phyloP scores from a whole-genome alignment of 1,140 invertebrate species.

The Tachypleus tridentatus region DNA sequence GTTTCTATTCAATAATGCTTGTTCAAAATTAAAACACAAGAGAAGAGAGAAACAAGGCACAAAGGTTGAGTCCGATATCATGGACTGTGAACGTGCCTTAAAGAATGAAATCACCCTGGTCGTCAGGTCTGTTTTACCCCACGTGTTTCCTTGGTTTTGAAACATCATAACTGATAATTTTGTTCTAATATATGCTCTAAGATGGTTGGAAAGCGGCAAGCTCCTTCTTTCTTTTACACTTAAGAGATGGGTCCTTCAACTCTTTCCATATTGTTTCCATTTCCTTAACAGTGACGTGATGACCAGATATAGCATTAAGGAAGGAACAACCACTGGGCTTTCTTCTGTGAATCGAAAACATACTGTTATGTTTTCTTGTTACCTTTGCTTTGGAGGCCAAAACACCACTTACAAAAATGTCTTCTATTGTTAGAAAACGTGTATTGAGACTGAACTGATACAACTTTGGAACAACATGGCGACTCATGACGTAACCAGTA shows the following conservation, averaged over 20 bases:
- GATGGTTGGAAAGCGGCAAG: too few relatives aligned
- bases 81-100: too few relatives aligned
- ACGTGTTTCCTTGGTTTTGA: too few relatives aligned
- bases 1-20: too few relatives aligned
- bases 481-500: conserved; percentile 64
- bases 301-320: conserved; percentile 12
- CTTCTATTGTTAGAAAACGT: conserved; percentile 36
- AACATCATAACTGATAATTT: too few relatives aligned
- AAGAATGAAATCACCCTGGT: too few relatives aligned
- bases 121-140: too few relatives aligned
- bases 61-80: too few relatives aligned
- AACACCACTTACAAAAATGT: conserved; percentile 38
- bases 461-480: conserved; percentile 31
- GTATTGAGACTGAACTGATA: conserved; percentile 8
- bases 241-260: conserved; percentile 8
- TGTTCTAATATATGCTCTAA: too few relatives aligned
- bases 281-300: conserved; percentile 14
- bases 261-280: conserved; percentile 19
- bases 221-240: background rate
- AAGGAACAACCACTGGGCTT: conserved; percentile 12
- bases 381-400: conserved; percentile 10
- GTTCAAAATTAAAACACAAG: too few relatives aligned
- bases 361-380: conserved; percentile 5
- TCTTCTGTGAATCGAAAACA: conserved; percentile 9
- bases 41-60: too few relatives aligned